A percentile compares a stretch with the other conserved stretches of the same genome.
phyloP scores from a whole-genome alignment of 2,113 vertebrate species.

The Panurus biarmicus region DNA sequence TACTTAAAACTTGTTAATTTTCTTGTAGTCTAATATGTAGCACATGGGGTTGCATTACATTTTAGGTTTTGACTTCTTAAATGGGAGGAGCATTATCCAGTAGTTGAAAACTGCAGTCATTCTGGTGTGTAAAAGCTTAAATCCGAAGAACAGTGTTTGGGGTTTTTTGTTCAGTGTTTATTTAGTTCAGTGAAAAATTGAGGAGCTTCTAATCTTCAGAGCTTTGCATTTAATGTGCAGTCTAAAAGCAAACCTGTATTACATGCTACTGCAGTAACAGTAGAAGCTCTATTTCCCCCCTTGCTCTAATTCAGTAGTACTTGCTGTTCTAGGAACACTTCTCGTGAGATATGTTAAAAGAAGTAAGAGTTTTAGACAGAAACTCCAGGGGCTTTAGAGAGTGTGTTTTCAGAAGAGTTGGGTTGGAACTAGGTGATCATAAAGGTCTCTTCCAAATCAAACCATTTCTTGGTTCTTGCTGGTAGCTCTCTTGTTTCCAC shows the following conservation, averaged over 20 bases:
- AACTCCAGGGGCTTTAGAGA: background rate
- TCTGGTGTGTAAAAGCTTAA: background rate
- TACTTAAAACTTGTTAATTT: background rate
- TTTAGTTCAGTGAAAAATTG: background rate
- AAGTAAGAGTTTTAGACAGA: background rate
- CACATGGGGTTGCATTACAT: background rate
- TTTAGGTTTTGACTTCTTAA: background rate
- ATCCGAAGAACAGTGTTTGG: background rate
- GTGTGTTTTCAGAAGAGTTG: background rate
- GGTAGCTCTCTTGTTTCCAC: background rate
- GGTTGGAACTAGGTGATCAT: background rate
- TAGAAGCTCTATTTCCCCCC: background rate
- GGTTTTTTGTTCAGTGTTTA: background rate
- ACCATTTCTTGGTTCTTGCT: background rate
- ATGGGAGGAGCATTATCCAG: background rate
- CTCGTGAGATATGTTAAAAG: background rate
- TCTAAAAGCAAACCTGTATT: background rate
- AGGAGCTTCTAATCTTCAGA: background rate
- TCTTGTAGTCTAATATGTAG: background rate
- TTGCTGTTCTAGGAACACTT: background rate
- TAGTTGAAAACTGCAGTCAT: background rate
- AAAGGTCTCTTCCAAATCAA: background rate
- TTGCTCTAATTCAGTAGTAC: background rate
- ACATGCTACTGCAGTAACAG: background rate
- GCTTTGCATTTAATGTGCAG: background rate